Conservation (phyloP, 2,797 vertebrate species). For the Bovichtus variegatus region DNA sequence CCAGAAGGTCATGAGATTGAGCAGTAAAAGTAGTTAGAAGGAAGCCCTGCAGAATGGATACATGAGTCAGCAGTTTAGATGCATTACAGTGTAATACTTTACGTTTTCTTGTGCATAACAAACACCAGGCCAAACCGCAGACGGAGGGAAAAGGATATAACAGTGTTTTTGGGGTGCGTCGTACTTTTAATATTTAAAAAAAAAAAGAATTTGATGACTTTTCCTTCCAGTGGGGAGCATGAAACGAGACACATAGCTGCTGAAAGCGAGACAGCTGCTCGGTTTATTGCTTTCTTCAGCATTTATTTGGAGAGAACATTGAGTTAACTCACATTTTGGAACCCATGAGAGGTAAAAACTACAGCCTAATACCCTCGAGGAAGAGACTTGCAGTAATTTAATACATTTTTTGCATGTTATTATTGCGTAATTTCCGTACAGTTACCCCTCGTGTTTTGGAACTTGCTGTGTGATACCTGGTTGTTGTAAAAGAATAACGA, state of each 20-base stretch:
- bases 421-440: neutral
- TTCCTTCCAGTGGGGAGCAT: neutral
- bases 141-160: neutral
- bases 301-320: neutral
- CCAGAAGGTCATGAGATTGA: slow-evolving; percentile 30
- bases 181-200: neutral
- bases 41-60: slow-evolving; percentile 8
- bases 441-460: neutral
- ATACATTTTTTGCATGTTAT: neutral
- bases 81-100: neutral
- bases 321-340: neutral
- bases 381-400: neutral
- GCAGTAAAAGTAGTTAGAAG: slow-evolving; percentile 12
- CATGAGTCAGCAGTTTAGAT: slow-evolving; percentile 7
- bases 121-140: neutral
- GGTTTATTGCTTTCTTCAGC: neutral
- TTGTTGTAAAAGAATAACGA: neutral
- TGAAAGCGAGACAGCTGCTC: neutral
- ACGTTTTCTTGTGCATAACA: slow-evolving; percentile 7
- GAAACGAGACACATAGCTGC: neutral
- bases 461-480: neutral
- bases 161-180: neutral
- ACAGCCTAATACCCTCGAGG: neutral
- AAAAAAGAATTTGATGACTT: no score
- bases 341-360: neutral